Evolutionary conservation across 1,140 invertebrate species (phyloP).

Genomic region (Phenacoccus solenopsis): DNA sequence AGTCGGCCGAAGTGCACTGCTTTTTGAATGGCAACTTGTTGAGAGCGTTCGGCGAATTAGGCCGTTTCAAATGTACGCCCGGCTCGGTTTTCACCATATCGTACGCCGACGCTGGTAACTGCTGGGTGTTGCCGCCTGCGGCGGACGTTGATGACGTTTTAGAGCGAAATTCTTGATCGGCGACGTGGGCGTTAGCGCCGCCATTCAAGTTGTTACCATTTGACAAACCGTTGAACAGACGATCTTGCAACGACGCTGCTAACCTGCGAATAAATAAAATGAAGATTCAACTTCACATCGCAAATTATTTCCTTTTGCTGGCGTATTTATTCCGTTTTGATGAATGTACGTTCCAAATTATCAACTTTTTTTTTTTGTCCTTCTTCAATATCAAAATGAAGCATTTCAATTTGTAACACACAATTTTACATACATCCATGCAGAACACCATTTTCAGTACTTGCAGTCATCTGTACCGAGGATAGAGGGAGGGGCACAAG

Average conservation of each 20-base stretch:
- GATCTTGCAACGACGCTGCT: conserved; percentile 65
- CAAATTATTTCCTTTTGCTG: too few species aligned
- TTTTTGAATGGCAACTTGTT: conserved; percentile 24
- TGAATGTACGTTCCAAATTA: too few species aligned
- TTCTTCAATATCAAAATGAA: too few species aligned
- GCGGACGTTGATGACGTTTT: conserved; percentile 19
- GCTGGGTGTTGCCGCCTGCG: not conserved
- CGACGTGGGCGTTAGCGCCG: conserved; percentile 20
- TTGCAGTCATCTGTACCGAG: too few species aligned
- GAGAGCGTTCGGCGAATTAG: conserved; percentile 13
- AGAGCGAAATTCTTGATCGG: conserved; percentile 18
- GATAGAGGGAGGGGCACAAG: too few species aligned
- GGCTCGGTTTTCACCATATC: conserved; percentile 26
- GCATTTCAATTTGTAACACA: too few species aligned
- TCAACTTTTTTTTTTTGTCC: too few species aligned
- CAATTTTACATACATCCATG: too few species aligned
- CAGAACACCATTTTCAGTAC: too few species aligned
- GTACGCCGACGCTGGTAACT: conserved; percentile 12
- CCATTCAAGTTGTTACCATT: conserved; percentile 26
- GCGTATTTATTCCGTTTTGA: too few species aligned
- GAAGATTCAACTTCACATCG: too few species aligned
- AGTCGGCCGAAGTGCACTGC: conserved; percentile 19
- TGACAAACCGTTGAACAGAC: conserved; percentile 45
- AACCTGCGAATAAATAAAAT: conserved; percentile 37
- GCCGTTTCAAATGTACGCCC: conserved; percentile 19